Base-by-base conservation (phyloP, 1,140 invertebrate genomes). In the Thalassaphorura encarpata region DNA sequence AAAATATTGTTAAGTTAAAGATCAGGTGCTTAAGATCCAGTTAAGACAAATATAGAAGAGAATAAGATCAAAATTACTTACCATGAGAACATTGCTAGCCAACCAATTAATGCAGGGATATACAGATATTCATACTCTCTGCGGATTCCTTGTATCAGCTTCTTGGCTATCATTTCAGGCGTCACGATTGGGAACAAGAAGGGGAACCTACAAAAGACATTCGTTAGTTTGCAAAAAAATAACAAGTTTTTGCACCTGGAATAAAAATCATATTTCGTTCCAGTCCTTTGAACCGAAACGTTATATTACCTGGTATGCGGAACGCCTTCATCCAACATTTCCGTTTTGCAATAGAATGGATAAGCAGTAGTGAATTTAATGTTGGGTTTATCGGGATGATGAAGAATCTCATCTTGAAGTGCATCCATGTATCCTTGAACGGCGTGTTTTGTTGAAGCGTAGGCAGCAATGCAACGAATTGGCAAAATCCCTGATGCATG, bases 71-170 rank as follows among this genome's bases (percentile, higher is more conserved):
- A 40, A 4, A 24, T 43, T 6, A 46, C 52, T n/a, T 55, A 56
- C 63, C 63, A 65, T 1, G 57, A 60, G 46, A 62, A 62, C 63
- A 65, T 65, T 11, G 63, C 63, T n/a, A 65, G 47, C 60, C 60
- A 65, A 2, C 60, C 60, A 15, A 65, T 51, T 8, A 65, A 39
- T 8, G 36, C 31, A 3, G 63, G 63, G n/a, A 57, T 60, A 39
- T 65, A 65, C 8, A 65, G 49, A 28, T 65, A 65, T 27, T 65
- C 60, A 2, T 41, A 8, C 21, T 62, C 60, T 41, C 26, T 47
- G 28, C 54, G 56, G 15, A 65, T 56, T 23, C 63, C 63, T 8
- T 57, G n/a, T 23, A 62, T 42, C 2, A 65, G 27, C 42, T 55
- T 56, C 26, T 45, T 26, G 15, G 63, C 63, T 0, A 65, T 60